Evolutionary conservation across 2,888 invertebrate genomes (phyloP).

Genomic region (Xanthorhoe spadicearia): DNA sequence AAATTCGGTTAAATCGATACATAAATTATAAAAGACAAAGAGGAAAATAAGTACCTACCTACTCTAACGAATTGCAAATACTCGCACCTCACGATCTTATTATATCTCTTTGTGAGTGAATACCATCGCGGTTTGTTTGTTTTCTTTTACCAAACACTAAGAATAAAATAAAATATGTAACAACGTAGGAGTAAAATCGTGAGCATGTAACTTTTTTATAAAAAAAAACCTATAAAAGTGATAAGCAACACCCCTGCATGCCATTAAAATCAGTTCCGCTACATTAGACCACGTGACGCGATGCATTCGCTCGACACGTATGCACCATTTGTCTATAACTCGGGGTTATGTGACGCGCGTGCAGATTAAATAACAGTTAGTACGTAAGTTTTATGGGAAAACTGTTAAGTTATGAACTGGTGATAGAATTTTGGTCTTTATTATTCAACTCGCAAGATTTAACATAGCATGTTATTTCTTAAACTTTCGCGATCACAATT

Average conservation of each 20-base stretch:
- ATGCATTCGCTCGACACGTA: slow-evolving; percentile 22
- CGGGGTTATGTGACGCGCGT: slow-evolving; percentile 23
- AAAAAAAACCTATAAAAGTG: background rate
- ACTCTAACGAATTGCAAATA: too few species aligned
- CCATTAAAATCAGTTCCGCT: slow-evolving; percentile 19
- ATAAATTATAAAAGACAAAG: too few species aligned
- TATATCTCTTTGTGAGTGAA: too few species aligned
- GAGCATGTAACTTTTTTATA: too few species aligned
- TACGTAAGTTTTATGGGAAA: slow-evolving; percentile 20
- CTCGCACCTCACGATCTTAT: too few species aligned
- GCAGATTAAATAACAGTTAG: background rate
- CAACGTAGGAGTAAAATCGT: too few species aligned
- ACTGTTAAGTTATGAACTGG: slow-evolving; percentile 23
- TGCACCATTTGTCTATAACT: slow-evolving; percentile 16
- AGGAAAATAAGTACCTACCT: too few species aligned
- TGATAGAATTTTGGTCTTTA: slow-evolving; percentile 18
- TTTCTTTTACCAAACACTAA: too few species aligned
- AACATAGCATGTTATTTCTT: too few species aligned
- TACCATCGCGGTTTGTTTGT: too few species aligned
- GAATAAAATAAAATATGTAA: too few species aligned
- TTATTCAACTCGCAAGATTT: background rate
- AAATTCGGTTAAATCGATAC: background rate
- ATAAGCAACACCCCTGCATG: background rate
- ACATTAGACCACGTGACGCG: slow-evolving; percentile 21
- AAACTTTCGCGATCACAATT: too few species aligned